Percentiles rank a stretch among this genome's conserved stretches.
phyloP scores from a whole-genome alignment of 2,888 invertebrate genomes.

The Pediacus dermestoides region DNA sequence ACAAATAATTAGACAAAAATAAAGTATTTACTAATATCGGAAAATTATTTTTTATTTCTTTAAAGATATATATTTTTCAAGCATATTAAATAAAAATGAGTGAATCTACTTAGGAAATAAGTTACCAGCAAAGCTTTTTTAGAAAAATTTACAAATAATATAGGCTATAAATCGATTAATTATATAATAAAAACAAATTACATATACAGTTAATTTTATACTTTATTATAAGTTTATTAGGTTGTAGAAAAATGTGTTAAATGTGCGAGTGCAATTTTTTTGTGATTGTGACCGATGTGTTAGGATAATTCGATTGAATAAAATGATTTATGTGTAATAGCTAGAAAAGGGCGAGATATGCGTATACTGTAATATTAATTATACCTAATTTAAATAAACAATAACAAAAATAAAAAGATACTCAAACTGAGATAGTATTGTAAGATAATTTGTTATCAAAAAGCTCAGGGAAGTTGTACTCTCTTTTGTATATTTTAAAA shows the following conservation, averaged over 20 bases:
- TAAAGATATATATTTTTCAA: slow-evolving; percentile 25
- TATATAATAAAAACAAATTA: slow-evolving; percentile 23
- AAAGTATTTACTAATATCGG: too few relatives aligned
- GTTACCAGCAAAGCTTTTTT: slow-evolving; percentile 38
- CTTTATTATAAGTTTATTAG: too few relatives aligned
- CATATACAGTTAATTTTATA: too few relatives aligned
- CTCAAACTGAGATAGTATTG: slow-evolving; percentile 29
- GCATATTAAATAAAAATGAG: too few relatives aligned
- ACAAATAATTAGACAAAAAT: too few relatives aligned
- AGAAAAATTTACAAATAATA: slow-evolving; percentile 33
- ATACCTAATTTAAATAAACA: too few relatives aligned
- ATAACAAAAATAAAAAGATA: slow-evolving; percentile 26
- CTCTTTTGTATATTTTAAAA: slow-evolving; percentile 21
- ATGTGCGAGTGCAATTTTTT: slow-evolving; percentile 29
- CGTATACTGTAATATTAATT: too few relatives aligned
- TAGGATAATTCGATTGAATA: too few relatives aligned
- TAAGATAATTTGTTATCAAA: slow-evolving; percentile 36
- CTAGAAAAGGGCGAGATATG: too few relatives aligned
- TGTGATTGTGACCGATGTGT: slow-evolving; percentile 16
- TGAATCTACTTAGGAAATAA: slow-evolving; percentile 28
- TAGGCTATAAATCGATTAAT: slow-evolving; percentile 22
- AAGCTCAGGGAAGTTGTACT: slow-evolving; percentile 36
- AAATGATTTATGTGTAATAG: too few relatives aligned
- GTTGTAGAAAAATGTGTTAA: too few relatives aligned
- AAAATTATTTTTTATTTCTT: slow-evolving; percentile 20